These are phyloP conservation scores for Calameuta filiformis DNA, from an alignment of 2,888 invertebrate genomes.

Conservation along the genomic window DNA sequence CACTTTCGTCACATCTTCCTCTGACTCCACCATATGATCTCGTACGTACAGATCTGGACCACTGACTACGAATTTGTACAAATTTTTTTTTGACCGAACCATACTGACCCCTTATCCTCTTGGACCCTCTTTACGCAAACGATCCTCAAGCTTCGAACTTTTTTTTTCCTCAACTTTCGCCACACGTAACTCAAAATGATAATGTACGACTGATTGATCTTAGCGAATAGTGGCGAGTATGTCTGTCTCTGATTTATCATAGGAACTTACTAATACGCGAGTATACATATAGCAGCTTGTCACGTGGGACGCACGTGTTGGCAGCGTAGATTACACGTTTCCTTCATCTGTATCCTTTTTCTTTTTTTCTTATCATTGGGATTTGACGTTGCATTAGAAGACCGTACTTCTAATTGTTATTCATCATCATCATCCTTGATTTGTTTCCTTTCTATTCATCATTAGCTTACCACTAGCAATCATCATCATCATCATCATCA, in stretches of 20 bases:
- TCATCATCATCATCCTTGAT: constrained; percentile 17
- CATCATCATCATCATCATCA: constrained; percentile 1
- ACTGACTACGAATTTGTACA: no score
- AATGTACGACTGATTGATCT: no score
- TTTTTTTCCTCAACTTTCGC: background rate
- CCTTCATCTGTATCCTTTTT: background rate
- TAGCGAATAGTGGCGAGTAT: no score
- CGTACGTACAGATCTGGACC: no score
- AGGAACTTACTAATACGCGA: constrained; percentile 23
- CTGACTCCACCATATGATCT: no score
- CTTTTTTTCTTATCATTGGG: background rate
- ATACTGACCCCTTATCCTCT: no score
- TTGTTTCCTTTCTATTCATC: constrained; percentile 12
- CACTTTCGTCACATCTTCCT: no score
- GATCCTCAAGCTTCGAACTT: background rate
- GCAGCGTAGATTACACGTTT: background rate
- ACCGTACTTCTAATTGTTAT: no score
- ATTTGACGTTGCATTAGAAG: no score
- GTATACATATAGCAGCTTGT: constrained; percentile 15
- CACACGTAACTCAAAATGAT: no score
- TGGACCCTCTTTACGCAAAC: background rate
- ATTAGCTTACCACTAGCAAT: constrained; percentile 12
- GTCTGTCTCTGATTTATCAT: no score
- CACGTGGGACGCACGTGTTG: constrained; percentile 6
- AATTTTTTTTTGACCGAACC: no score